phyloP scores from a whole-genome alignment of 92 coral and sea anemone species.

The Ricordea florida region DNA sequence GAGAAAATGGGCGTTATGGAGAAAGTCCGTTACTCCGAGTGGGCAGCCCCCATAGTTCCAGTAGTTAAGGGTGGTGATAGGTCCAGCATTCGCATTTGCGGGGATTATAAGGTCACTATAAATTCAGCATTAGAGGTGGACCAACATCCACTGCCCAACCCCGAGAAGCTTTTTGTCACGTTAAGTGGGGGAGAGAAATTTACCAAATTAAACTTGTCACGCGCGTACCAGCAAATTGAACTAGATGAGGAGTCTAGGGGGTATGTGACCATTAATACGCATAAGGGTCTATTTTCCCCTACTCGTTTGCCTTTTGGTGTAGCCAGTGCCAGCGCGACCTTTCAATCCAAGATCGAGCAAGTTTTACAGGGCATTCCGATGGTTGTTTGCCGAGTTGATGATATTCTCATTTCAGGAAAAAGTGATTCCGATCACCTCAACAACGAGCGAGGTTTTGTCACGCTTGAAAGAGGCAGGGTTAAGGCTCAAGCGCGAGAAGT shows the following conservation, averaged over 20 bases:
- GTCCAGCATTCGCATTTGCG: constrained; percentile 34
- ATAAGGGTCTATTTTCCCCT: neutral
- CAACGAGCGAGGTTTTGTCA: neutral
- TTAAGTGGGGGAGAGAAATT: constrained; percentile 41
- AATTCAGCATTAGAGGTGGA: constrained; percentile 41
- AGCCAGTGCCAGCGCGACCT: neutral
- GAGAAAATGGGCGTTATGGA: constrained; percentile 30
- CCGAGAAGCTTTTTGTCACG: constrained; percentile 30
- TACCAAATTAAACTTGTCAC: constrained; percentile 19
- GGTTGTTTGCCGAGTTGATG: neutral
- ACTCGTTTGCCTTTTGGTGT: neutral
- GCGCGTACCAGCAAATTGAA: constrained; percentile 25
- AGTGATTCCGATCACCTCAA: neutral
- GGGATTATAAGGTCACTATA: constrained; percentile 55
- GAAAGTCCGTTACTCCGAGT: constrained; percentile 38
- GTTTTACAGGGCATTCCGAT: neutral
- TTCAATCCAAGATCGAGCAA: neutral
- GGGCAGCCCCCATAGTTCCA: constrained; percentile 35
- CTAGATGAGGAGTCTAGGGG: constrained; percentile 33
- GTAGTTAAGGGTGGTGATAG: constrained; percentile 25
- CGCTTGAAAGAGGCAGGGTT: neutral
- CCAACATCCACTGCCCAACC: constrained; percentile 44
- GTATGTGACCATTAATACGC: neutral
- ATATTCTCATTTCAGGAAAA: neutral
- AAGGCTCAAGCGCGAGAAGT: neutral